Conservation (phyloP, 2,113 vertebrate species). For the Fregetta grallaria region DNA sequence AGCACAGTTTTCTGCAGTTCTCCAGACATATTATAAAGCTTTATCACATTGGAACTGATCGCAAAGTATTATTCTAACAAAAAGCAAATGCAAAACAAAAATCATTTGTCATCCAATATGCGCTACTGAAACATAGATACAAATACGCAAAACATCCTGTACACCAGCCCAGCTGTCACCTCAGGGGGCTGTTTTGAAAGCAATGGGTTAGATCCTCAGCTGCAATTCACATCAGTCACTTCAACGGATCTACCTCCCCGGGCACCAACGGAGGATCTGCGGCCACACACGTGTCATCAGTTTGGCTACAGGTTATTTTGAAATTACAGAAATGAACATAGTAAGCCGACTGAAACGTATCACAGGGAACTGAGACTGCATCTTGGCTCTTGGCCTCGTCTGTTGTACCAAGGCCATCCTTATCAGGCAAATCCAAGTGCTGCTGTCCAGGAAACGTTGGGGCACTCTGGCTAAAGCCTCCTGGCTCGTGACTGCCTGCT, state of each 20-base stretch:
- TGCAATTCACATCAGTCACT: neutral
- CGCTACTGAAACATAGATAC: neutral
- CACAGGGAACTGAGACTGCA: neutral
- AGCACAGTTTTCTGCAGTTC: neutral
- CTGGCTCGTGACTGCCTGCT: neutral
- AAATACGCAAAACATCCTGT: rapidly evolving
- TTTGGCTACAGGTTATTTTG: neutral
- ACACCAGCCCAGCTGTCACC: neutral
- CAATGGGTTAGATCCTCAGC: conserved; percentile 46
- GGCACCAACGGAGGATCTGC: neutral
- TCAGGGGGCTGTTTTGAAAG: neutral
- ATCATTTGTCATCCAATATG: neutral
- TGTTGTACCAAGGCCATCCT: neutral
- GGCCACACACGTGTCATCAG: rapidly evolving
- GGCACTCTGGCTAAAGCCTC: neutral
- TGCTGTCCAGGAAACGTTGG: neutral
- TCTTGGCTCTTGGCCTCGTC: neutral
- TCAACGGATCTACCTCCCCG: neutral
- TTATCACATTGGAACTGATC: neutral
- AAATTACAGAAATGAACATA: neutral
- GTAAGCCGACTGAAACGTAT: neutral
- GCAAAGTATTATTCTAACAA: neutral
- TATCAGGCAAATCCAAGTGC: neutral
- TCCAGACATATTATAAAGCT: neutral
- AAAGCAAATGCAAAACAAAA: neutral